phyloP scores from a whole-genome alignment of 1,140 invertebrate species.

The Zaprionus tsacasi region DNA sequence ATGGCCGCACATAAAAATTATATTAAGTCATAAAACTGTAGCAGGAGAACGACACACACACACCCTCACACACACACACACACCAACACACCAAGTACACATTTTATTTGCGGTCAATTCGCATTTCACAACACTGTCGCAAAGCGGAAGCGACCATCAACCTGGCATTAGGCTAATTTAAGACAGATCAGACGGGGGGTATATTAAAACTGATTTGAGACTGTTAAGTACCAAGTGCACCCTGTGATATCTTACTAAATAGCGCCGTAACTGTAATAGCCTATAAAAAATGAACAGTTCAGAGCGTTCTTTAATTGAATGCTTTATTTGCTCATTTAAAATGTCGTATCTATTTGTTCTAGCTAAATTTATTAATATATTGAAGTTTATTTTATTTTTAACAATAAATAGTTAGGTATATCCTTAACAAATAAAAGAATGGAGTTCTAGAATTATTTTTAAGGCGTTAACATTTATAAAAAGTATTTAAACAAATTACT shows the following conservation, averaged over 20 bases:
- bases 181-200: background rate
- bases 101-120: conserved; percentile 69
- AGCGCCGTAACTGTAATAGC: background rate
- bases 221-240: background rate
- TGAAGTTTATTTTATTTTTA: too few species aligned
- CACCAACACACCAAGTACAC: conserved; percentile 28
- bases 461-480: too few species aligned
- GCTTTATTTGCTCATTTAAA: background rate
- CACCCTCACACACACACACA: background rate
- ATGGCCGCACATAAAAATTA: conserved; percentile 78
- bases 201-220: conserved; percentile 20
- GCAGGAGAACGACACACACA: background rate
- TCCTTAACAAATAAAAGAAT: too few species aligned
- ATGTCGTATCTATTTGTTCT: too few species aligned
- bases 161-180: conserved; percentile 13
- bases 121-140: conserved; percentile 41
- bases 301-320: background rate
- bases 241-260: too few species aligned
- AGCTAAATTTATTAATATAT: too few species aligned
- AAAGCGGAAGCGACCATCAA: background rate
- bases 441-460: too few species aligned
- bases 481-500: too few species aligned
- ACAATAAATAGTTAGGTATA: too few species aligned
- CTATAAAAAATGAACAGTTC: background rate
- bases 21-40: conserved; percentile 75